Conservation (phyloP, 2,797 vertebrate genomes). For the Ctenochaetus hawaiiensis region DNA sequence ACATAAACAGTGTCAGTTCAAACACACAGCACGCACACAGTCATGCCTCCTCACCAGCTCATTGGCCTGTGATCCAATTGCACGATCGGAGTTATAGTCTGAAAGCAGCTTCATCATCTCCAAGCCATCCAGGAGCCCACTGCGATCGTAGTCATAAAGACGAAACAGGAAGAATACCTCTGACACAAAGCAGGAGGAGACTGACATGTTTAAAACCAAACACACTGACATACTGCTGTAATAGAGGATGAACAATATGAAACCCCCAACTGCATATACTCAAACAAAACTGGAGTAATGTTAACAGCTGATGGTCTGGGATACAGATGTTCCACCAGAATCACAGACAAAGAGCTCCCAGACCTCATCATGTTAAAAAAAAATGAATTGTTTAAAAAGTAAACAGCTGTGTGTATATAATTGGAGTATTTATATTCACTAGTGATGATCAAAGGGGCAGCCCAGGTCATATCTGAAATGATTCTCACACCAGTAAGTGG, state of each 20-base stretch:
- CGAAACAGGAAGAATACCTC: slow-evolving; percentile 90
- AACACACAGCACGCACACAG: slow-evolving; percentile 4
- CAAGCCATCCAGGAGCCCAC: slow-evolving; percentile 88
- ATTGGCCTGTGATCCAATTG: slow-evolving; percentile 54
- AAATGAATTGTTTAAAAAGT: not conserved
- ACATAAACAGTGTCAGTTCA: not conserved
- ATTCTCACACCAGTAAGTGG: not conserved
- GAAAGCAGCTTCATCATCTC: slow-evolving; percentile 91
- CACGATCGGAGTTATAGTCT: slow-evolving; percentile 76
- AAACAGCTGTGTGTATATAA: not conserved
- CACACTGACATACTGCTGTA: not conserved
- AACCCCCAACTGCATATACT: not conserved
- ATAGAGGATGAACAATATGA: not conserved
- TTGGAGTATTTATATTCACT: not conserved
- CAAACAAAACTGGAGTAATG: not conserved
- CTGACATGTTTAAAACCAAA: slow-evolving; percentile 5
- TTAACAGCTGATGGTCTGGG: too few species aligned
- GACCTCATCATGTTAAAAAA: too few species aligned
- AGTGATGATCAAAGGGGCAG: not conserved
- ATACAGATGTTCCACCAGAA: too few species aligned
- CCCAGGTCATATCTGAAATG: not conserved
- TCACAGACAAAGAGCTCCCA: too few species aligned
- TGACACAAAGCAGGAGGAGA: slow-evolving; percentile 55
- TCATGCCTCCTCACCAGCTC: slow-evolving; percentile 69
- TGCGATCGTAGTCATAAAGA: slow-evolving; percentile 90